phyloP scores from a whole-genome alignment of 2,113 vertebrate genomes.

The Hemiscyllium ocellatum region DNA sequence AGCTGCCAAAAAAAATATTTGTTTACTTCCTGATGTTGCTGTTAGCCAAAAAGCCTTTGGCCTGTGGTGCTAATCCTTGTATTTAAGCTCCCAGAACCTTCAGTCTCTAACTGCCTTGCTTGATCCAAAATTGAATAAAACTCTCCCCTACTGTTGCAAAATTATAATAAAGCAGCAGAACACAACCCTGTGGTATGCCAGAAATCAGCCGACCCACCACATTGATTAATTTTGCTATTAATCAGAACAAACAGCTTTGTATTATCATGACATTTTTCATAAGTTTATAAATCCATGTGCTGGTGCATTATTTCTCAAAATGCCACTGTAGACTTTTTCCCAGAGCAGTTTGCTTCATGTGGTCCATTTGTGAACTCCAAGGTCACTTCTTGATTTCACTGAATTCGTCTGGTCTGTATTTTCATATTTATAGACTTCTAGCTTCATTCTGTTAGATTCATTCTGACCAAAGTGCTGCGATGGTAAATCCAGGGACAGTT shows the following conservation, averaged over 20 bases:
- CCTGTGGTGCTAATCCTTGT: background rate
- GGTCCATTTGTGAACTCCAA: background rate
- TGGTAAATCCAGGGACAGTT: background rate
- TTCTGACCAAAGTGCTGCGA: background rate
- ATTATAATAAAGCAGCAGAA: background rate
- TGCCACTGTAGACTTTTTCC: background rate
- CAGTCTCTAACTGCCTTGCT: background rate
- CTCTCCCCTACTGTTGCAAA: background rate
- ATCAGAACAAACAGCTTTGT: background rate
- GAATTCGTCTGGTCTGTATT: background rate
- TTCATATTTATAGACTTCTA: background rate
- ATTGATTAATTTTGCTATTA: background rate
- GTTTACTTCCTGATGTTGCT: background rate
- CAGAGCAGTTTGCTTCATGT: background rate
- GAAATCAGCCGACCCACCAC: background rate
- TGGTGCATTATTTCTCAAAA: background rate
- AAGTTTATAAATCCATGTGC: background rate
- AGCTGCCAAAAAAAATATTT: constrained; percentile 1
- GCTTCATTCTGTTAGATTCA: background rate
- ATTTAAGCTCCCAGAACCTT: background rate
- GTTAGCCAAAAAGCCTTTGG: background rate
- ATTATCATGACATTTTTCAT: background rate
- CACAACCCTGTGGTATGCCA: background rate
- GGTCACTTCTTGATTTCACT: background rate
- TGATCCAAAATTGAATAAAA: background rate